Conservation (phyloP, 2,113 vertebrate genomes). For the Rhodinocichla rosea region DNA sequence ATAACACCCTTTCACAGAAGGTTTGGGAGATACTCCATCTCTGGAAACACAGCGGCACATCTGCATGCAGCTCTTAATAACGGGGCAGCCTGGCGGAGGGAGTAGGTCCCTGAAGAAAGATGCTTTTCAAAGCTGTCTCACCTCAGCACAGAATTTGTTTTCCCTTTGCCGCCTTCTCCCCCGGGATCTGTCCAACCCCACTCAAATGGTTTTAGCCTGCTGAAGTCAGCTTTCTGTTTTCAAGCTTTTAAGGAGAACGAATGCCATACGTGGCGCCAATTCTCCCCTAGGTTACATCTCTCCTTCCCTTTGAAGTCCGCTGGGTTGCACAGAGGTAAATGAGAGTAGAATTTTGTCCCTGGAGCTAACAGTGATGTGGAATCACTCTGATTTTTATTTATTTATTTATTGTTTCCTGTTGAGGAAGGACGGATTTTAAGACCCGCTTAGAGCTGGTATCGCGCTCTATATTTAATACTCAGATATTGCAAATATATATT, state of each 20-base stretch:
- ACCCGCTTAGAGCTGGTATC: neutral
- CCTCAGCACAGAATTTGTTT: neutral
- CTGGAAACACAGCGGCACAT: slow-evolving; percentile 62
- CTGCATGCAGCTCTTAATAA: slow-evolving; percentile 34
- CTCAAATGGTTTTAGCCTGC: neutral
- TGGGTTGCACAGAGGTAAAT: neutral
- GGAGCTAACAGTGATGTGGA: neutral
- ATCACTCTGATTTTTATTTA: neutral
- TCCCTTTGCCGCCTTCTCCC: neutral
- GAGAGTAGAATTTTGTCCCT: neutral
- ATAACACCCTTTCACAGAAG: slow-evolving; percentile 60
- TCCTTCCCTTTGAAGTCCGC: slow-evolving; percentile 23
- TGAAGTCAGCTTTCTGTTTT: neutral
- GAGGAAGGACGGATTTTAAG: neutral
- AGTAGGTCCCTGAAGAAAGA: slow-evolving; percentile 36
- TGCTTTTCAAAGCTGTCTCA: slow-evolving; percentile 31
- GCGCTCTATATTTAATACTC: neutral
- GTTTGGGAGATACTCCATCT: slow-evolving; percentile 52
- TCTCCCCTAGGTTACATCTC: slow-evolving; percentile 22
- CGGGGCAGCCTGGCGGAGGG: neutral
- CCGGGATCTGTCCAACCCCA: neutral
- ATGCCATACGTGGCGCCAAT: neutral
- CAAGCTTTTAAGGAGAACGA: neutral
- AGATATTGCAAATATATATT: too few species aligned
- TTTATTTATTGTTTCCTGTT: neutral